phyloP scores from a whole-genome alignment of 2,113 vertebrate genomes.

The Pterophyllum scalare region DNA sequence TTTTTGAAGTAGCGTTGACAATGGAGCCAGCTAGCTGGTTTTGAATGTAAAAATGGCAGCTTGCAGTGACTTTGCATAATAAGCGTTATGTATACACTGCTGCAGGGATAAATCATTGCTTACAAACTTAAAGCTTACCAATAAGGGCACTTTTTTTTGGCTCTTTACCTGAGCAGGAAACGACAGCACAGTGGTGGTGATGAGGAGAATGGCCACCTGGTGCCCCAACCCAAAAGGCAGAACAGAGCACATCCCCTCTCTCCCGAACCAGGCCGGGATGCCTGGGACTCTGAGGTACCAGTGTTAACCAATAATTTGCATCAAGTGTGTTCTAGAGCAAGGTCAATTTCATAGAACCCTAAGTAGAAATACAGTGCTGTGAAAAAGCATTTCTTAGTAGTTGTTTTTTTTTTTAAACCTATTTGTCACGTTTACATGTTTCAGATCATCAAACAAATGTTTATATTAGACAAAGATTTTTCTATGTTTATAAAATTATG shows the following conservation, averaged over 20 bases:
- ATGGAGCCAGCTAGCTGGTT: not conserved
- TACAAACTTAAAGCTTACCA: not conserved
- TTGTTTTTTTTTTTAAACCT: not conserved
- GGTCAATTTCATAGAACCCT: not conserved
- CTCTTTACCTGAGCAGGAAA: conserved; percentile 81
- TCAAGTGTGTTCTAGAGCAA: not conserved
- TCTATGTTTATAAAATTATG: not conserved
- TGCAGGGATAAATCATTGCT: not conserved
- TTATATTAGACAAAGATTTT: not conserved
- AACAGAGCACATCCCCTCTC: conserved; percentile 83
- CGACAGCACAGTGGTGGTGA: conserved; percentile 87
- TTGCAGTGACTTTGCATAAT: conserved; percentile 4
- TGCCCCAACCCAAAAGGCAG: conserved; percentile 88
- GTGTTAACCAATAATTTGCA: not conserved
- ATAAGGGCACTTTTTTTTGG: not conserved
- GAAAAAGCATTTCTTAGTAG: not conserved
- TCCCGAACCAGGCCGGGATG: conserved; percentile 83
- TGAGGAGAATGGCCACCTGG: conserved; percentile 85
- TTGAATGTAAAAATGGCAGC: not conserved
- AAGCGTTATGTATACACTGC: not conserved
- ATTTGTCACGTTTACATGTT: no score
- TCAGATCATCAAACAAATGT: not conserved
- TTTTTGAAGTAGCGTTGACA: not conserved
- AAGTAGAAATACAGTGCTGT: not conserved
- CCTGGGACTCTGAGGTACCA: conserved; percentile 94